Percentiles rank a stretch among this genome's conserved stretches.
phyloP scores from a whole-genome alignment of 2,797 vertebrate species.

The Chromis chromis region DNA sequence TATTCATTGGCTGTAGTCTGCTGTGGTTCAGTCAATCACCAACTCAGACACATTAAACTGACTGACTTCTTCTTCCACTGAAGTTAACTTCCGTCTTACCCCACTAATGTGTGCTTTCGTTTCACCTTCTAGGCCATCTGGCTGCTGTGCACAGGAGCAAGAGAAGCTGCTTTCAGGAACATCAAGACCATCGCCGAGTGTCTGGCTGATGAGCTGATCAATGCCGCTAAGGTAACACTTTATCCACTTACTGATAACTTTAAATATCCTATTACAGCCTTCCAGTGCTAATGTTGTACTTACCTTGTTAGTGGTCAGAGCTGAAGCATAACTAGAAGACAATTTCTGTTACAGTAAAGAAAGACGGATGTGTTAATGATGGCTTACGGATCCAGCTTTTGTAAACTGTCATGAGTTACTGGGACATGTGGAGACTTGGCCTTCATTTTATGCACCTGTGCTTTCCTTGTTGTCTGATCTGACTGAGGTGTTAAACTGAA shows the following conservation, averaged over 20 bases:
- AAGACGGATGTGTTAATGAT: no score
- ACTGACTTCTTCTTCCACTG: slow-evolving; percentile 43
- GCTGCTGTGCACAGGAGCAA: slow-evolving; percentile 95
- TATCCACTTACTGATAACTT: neutral
- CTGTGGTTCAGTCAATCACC: slow-evolving; percentile 83
- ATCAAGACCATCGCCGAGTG: slow-evolving; percentile 97
- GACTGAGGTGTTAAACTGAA: neutral
- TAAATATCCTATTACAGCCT: neutral
- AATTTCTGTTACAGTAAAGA: no score
- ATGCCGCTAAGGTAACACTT: slow-evolving; percentile 90
- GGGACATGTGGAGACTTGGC: no score
- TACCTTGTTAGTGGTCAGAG: neutral
- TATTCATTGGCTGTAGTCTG: slow-evolving; percentile 87
- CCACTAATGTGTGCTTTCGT: neutral
- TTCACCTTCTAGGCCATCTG: slow-evolving; percentile 89
- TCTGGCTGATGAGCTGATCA: slow-evolving; percentile 95
- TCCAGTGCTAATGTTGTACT: neutral
- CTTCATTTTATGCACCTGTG: no score
- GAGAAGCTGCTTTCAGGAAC: slow-evolving; percentile 96
- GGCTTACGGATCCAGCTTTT: no score
- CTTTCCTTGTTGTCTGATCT: no score
- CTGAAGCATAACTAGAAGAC: neutral
- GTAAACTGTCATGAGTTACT: no score
- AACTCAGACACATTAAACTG: slow-evolving; percentile 78
- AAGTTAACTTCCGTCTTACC: neutral